Base-by-base conservation (phyloP, 1,140 invertebrate species). In the Wiebesia pumilae region DNA sequence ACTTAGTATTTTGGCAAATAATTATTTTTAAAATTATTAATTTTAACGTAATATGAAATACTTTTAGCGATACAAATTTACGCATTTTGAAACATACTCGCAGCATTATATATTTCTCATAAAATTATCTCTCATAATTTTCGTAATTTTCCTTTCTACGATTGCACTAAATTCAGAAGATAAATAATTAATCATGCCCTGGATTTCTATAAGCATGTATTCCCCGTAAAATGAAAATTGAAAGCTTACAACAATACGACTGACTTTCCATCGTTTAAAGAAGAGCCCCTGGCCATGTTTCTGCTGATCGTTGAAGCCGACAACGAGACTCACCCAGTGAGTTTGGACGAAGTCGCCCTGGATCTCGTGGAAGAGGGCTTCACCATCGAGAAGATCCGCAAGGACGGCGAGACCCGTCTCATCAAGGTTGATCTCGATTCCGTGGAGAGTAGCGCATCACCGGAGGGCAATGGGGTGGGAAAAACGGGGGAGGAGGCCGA, bases 211-310 rank as follows among this genome's bases (percentile, higher is more conserved):
- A 47, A 47, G 43, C 43, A 14, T 14, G 43, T 14, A 47, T 47
- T 14, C 14, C 43, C 14, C 14, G 14, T 14, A 54, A 54, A 54
- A 9, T 21, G 2, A 54, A 65, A 30, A 14, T 12, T n/a, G n/a
- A 65, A 65, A 65, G 27, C 3, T 12, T n/a, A 65, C n/a, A 30
- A 30, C 62, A 30, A 6, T 4, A 54, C 3, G 14, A 65, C 10
- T 35, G 12, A 69, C n/a, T 30, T 35, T 16, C 30, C n/a, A 35
- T 69, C 21, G 69, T 87, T 71, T 89, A 12, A 58, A 94, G 93
- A 90, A 94, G 93, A 90, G 80, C 92, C 93, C 0, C 78, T 93
- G 67, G 90, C 91, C 6, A 92, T 91, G 6, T 88, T 93, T 43
- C 81, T 94, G 0, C 69, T 93, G 33, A 71, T 93, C 7, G 84